These are phyloP conservation scores for Cephus runcator DNA, from an alignment of 2,888 invertebrate species.

Conservation along the genomic window DNA sequence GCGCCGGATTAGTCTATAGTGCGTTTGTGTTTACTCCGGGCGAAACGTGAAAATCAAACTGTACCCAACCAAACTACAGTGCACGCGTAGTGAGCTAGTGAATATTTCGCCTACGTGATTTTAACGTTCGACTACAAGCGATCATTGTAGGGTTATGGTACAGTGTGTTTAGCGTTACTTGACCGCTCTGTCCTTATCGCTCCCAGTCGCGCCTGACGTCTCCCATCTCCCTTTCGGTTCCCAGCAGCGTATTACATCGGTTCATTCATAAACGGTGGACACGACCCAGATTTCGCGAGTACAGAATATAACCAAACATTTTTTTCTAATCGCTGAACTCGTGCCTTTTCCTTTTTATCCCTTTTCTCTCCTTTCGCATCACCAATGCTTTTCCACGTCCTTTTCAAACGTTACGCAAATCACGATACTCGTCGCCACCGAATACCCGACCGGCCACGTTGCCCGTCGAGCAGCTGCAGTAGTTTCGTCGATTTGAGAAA, in stretches of 20 bases:
- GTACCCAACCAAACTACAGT: background rate
- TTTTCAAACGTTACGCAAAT: fast-evolving
- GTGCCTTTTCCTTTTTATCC: background rate
- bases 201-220: background rate
- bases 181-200: background rate
- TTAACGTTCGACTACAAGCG: background rate
- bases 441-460: background rate
- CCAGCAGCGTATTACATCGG: background rate
- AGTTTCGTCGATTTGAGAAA: background rate
- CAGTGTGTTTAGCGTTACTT: background rate
- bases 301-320: background rate
- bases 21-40: background rate
- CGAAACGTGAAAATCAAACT: background rate
- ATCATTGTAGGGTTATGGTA: background rate
- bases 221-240: background rate
- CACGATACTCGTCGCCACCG: background rate
- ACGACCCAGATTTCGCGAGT: background rate
- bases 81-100: background rate
- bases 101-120: background rate
- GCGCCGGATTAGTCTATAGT: background rate
- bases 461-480: background rate
- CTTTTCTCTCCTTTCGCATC: background rate
- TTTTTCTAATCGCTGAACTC: background rate
- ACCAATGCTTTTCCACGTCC: background rate
- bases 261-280: slow-evolving; percentile 4